Evolutionary conservation across 2,888 invertebrate species (phyloP), one percentile per base, ranked within the genome.

Genomic region (Parochlus steinenii): DNA sequence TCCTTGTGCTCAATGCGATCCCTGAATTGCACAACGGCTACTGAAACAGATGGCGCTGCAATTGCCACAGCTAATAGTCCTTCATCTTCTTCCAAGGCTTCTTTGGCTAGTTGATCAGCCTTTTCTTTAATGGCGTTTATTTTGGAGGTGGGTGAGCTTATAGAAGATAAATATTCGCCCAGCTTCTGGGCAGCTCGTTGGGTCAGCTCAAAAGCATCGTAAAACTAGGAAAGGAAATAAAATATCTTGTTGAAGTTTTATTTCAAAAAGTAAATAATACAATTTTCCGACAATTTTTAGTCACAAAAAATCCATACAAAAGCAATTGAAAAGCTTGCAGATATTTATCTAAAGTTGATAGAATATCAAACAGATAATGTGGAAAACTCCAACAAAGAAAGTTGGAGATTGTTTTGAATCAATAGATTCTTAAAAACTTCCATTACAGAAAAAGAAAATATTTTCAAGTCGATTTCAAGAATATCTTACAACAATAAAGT

Each of bases 21-120:
- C 41, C 56, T 52, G 49, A 59, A 59, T 46, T 57, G 57, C 39
- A 59, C 56, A 43, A 58, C 59, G 39, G 59, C 60, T 35, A 60
- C 50, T 46, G 55, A 55, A 43, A 56, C 51, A 39, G 48, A 53
- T 30, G 60, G 59, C 31, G 58, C 58, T 39, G 59, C 59, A 31
- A 59, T 51, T 27, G 58, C 59, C 45, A 59, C 55, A 12, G 58
- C 59, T 46, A 59, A 42, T 27, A 59, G 47, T 43, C 53, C 54
- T 40, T 58, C 59, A 45, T 59, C 60, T 45, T 58, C 52, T 38
- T 49, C 49, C 33, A 59, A 47, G 37, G 59, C 58, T 41, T 52
- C 48, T 41, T 48, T 54, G 42, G 60, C 58, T 38, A 60, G 53
- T 39, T 40, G 43, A 44, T 58, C 57, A 23, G 59, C 59, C 30